These are phyloP conservation scores for Epirrhoe tristata DNA, from an alignment of 2,888 invertebrate species.

Conservation along the genomic window DNA sequence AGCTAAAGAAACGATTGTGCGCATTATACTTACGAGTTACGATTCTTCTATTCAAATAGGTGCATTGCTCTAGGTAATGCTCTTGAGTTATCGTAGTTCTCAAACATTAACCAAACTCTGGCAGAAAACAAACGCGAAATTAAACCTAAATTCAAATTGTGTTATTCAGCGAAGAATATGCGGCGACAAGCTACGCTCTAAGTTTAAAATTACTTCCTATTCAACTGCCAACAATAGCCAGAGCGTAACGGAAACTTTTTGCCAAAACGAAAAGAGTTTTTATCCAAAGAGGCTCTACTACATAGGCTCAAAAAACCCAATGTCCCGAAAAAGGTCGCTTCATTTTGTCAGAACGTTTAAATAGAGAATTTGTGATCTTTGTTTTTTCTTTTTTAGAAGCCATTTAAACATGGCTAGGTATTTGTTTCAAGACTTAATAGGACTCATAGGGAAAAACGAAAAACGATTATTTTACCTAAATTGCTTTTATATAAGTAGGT, in stretches of 20 bases:
- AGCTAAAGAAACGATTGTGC: too few species aligned
- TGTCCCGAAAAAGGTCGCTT: conserved; percentile 29
- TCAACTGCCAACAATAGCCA: conserved; percentile 54
- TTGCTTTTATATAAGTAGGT: too few species aligned
- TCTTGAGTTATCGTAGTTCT: not conserved
- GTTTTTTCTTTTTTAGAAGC: conserved; percentile 15
- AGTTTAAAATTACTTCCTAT: conserved; percentile 68
- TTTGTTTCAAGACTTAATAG: conserved; percentile 8
- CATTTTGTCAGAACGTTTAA: conserved; percentile 26
- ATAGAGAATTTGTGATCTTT: conserved; percentile 20
- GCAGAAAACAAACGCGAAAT: conserved; percentile 22
- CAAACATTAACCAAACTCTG: not conserved
- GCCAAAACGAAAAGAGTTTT: conserved; percentile 43
- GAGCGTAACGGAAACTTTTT: conserved; percentile 41
- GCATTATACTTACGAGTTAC: too few species aligned
- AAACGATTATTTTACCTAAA: too few species aligned
- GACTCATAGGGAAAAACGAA: not conserved
- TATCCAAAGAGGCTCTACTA: conserved; percentile 27
- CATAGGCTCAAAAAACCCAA: not conserved
- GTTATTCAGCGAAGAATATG: conserved; percentile 45
- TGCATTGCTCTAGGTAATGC: too few species aligned
- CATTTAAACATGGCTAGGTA: conserved; percentile 9
- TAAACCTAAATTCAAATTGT: conserved; percentile 39
- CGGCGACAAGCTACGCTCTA: conserved; percentile 46
- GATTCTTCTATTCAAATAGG: too few species aligned